Evolutionary conservation across 2,888 invertebrate genomes (phyloP).

Genomic region (Biston betularia): DNA sequence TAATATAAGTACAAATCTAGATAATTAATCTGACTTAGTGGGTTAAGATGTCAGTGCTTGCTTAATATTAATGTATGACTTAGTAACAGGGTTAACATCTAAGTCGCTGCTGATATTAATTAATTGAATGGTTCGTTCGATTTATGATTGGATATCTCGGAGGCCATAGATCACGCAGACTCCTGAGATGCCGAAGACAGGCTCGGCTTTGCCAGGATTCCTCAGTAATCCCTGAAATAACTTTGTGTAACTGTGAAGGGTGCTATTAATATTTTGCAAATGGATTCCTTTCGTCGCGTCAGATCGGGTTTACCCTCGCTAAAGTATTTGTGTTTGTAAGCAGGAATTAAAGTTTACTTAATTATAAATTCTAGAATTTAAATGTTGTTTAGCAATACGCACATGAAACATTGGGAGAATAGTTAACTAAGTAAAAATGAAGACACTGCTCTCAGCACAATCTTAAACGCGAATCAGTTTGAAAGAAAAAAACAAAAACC

Average conservation of each 20-base stretch:
- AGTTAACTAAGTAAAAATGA: too few species aligned
- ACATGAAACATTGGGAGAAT: too few species aligned
- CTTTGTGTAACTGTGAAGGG: constrained; percentile 23
- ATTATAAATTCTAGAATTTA: not conserved
- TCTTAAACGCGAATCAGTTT: too few species aligned
- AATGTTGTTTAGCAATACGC: too few species aligned
- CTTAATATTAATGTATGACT: constrained; percentile 27
- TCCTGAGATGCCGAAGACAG: constrained; percentile 21
- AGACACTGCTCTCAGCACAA: too few species aligned
- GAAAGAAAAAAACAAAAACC: too few species aligned
- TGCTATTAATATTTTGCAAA: constrained; percentile 33
- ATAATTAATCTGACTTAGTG: constrained; percentile 25
- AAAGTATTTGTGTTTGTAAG: not conserved
- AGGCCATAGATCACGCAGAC: constrained; percentile 32
- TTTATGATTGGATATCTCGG: constrained; percentile 8
- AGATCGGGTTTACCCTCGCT: not conserved
- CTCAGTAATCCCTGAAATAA: constrained; percentile 33
- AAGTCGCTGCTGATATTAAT: constrained; percentile 15
- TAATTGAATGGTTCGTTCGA: constrained; percentile 24
- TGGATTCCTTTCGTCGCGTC: constrained; percentile 16
- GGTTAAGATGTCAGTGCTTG: constrained; percentile 19
- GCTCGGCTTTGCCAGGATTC: constrained; percentile 27
- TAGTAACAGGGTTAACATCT: constrained; percentile 21
- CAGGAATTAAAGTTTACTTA: not conserved
- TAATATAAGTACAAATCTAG: constrained; percentile 13